Base-by-base conservation (phyloP, 2,888 invertebrate genomes). In the Shargacucullia verbasci region DNA sequence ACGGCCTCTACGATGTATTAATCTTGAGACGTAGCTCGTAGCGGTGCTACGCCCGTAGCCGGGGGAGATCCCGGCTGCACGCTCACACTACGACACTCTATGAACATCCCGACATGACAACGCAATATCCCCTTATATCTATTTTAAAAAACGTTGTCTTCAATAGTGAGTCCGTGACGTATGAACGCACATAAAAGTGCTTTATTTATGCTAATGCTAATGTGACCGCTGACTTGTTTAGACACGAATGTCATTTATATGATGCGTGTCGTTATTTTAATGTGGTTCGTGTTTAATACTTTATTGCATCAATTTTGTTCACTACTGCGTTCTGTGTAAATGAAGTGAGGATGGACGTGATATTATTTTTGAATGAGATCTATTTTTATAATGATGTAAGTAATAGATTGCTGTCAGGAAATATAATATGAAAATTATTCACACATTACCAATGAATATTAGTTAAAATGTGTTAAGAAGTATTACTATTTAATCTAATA, bases 1-100 rank as follows among this genome's bases (percentile, higher is more conserved):
- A 86, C 84, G 85, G 86, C 84, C 88, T 87, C 87, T 81, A 81
- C 85, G 90, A 92, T 88, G 87, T 92, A 93, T 94, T 94, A 94
- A 93, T 94, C 92, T 93, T 90, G 77, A 82, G 84, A 81, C 84
- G 79, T 69, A 73, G 75, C 76, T 73, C 82, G 84, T 84, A 86
- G 87, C 70, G 66, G 34, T 55, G 68, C 82, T 80, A 82, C 84
- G 84, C 78, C 78, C 81, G 76, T 80, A 76, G 80, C 71, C 75
- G 59, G 79, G 82, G 80, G 77, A 80, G 75, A 74, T 71, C 72
- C 67, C 62, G 65, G 53, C 58, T 65, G 71, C 74, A 73, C 74
- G 76, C 73, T 73, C 78, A 68, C 59, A 70, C 73, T 73, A 70
- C 60, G 78, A 75, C 74, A 76, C 73, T 75, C 66, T 47, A 46